Evolutionary conservation across 2,113 vertebrate species (phyloP).

Genomic region (Heterochromis multidens): DNA sequence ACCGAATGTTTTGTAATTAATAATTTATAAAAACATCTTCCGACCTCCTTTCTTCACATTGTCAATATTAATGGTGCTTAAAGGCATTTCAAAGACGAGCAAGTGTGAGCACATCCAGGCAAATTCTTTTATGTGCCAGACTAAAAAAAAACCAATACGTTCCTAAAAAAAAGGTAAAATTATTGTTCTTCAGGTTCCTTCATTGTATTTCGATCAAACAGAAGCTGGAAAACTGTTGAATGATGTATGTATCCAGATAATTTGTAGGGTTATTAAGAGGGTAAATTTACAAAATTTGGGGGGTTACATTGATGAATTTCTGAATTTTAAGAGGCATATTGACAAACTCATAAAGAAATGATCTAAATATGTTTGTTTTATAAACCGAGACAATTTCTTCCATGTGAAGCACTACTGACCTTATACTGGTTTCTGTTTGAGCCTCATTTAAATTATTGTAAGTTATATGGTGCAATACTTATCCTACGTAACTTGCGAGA

Average conservation of each 20-base stretch:
- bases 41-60: accelerated
- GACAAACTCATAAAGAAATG: no score
- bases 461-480: neutral
- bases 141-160: accelerated
- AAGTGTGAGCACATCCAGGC: neutral
- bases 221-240: neutral
- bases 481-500: neutral
- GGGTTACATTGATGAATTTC: neutral
- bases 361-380: neutral
- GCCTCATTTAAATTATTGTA: neutral
- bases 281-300: neutral
- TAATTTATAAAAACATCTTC: neutral
- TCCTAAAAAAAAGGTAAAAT: neutral
- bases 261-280: neutral
- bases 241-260: neutral
- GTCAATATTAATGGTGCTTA: neutral
- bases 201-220: neutral
- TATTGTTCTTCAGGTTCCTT: no score
- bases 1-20: neutral
- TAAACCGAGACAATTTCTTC: neutral
- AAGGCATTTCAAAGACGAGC: neutral
- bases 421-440: neutral
- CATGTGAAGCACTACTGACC: neutral
- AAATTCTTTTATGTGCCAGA: neutral
- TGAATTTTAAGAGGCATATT: neutral